A percentile compares a stretch with the other conserved stretches of the same genome.
These are phyloP conservation scores for Linyphia triangularis DNA, from an alignment of 2,888 invertebrate species.

Conservation along the genomic window DNA sequence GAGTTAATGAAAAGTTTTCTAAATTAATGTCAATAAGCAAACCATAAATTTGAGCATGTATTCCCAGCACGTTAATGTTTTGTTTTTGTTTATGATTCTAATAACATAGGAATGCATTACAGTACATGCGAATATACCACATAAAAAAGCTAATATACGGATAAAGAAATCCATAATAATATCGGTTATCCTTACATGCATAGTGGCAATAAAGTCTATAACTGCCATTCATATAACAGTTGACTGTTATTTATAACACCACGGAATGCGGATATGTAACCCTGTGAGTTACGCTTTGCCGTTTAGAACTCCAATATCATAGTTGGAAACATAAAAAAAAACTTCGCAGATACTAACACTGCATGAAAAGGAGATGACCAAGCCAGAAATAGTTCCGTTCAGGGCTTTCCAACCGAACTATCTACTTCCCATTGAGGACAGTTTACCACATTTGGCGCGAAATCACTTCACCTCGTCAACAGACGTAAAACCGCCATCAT, in stretches of 20 bases:
- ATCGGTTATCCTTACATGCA: neutral
- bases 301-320: constrained; percentile 44
- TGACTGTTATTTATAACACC: constrained; percentile 40
- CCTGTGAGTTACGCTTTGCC: constrained; percentile 3
- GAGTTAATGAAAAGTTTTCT: too few relatives aligned
- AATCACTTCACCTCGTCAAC: too few relatives aligned
- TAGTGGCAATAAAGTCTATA: constrained; percentile 6
- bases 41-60: too few relatives aligned
- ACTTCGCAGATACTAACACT: constrained; percentile 43
- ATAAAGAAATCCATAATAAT: too few relatives aligned
- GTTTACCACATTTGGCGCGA: constrained; percentile 33
- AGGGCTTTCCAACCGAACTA: constrained; percentile 42
- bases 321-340: constrained; percentile 17
- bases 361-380: constrained; percentile 47
- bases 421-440: constrained; percentile 41
- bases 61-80: too few relatives aligned
- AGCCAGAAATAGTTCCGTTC: constrained; percentile 44
- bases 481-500: too few relatives aligned
- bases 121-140: neutral
- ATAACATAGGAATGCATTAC: too few relatives aligned
- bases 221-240: neutral
- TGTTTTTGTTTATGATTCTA: too few relatives aligned
- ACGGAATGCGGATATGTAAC: constrained; percentile 26
- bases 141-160: neutral
- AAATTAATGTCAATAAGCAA: too few relatives aligned